These are phyloP conservation scores for Cyclura pinguis DNA, from an alignment of 2,797 vertebrate species.

Conservation along the genomic window DNA sequence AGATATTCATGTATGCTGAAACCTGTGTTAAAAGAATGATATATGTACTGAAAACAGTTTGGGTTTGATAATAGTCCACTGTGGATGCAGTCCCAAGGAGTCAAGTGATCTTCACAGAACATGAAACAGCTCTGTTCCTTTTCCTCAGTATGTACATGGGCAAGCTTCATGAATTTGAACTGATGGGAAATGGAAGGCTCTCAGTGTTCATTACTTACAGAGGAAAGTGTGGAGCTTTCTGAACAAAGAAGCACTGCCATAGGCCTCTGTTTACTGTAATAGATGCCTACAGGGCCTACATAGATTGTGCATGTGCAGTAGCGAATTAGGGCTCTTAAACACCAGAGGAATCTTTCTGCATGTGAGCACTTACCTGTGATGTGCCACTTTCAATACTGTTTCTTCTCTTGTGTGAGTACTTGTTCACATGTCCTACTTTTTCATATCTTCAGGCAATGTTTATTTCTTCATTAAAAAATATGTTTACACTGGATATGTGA, in stretches of 20 bases:
- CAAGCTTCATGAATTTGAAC: neutral
- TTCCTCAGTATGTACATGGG: neutral
- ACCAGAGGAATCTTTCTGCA: neutral
- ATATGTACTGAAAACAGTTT: neutral
- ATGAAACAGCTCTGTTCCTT: neutral
- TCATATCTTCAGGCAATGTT: neutral
- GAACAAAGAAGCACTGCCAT: neutral
- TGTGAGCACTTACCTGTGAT: neutral
- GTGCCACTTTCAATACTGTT: neutral
- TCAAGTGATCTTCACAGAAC: no score
- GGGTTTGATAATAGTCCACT: neutral
- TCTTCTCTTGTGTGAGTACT: neutral
- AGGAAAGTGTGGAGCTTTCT: no score
- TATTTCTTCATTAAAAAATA: neutral
- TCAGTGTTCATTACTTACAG: neutral
- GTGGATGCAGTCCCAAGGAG: neutral
- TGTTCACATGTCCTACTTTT: neutral
- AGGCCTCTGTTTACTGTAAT: neutral
- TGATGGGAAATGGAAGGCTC: neutral
- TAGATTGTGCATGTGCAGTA: neutral
- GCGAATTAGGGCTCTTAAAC: neutral
- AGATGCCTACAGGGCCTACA: neutral
- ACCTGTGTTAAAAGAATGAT: neutral
- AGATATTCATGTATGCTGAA: neutral
- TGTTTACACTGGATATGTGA: neutral